These are phyloP conservation scores for Otolemur crassicaudatus DNA, from an alignment of 2,797 vertebrate species.

Conservation along the genomic window DNA sequence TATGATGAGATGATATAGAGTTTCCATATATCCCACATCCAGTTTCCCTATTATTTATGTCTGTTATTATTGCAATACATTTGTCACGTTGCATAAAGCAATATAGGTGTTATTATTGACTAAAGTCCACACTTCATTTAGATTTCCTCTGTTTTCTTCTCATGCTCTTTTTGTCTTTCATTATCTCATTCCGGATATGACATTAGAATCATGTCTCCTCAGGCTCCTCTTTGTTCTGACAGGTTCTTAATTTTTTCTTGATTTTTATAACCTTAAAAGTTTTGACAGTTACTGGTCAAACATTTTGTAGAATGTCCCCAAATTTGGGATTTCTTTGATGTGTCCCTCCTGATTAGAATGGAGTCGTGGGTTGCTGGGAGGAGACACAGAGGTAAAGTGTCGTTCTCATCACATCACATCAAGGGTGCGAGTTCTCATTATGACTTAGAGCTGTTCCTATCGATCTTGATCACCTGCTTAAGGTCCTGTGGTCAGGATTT, in stretches of 20 bases:
- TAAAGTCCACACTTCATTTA: neutral
- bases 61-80: neutral
- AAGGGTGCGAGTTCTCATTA: neutral
- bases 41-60: neutral
- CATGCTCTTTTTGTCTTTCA: neutral
- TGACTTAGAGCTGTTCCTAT: neutral
- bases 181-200: neutral
- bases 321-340: neutral
- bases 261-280: neutral
- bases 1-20: neutral
- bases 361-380: neutral
- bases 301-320: neutral
- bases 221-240: neutral
- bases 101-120: neutral
- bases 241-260: neutral
- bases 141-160: neutral
- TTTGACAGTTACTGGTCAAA: neutral
- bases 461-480: neutral
- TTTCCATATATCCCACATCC: neutral
- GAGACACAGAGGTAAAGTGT: neutral
- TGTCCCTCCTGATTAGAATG: neutral
- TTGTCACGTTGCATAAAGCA: neutral
- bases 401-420: neutral
- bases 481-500: neutral
- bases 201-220: neutral